phyloP scores from a whole-genome alignment of 2,888 invertebrate genomes.

The Pristionchus maxplancki region DNA sequence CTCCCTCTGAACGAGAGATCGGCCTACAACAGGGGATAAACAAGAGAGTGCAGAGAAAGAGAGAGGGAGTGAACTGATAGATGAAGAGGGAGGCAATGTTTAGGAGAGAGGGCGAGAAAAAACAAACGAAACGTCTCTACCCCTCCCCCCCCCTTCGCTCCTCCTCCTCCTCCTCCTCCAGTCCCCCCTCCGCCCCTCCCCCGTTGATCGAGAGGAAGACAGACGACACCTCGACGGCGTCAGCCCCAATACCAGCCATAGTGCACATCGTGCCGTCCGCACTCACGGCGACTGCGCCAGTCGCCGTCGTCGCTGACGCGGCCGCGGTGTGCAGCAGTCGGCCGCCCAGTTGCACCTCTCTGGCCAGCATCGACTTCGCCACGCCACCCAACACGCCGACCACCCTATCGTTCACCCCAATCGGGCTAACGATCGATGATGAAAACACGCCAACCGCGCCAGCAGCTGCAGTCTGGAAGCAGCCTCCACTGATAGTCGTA shows the following conservation, averaged over 20 bases:
- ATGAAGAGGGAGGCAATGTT: not conserved
- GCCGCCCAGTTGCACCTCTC: not conserved
- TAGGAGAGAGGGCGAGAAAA: conserved; percentile 36
- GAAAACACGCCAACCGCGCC: conserved; percentile 13
- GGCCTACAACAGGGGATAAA: not conserved
- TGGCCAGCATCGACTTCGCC: conserved; percentile 34
- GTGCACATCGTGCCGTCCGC: conserved; percentile 18
- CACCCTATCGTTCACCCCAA: not conserved
- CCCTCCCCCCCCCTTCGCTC: conserved; percentile 7
- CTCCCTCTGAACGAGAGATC: not conserved
- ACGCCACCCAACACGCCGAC: conserved; percentile 43
- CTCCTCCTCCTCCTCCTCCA: not conserved
- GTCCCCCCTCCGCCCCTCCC: not conserved
- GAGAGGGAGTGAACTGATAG: conserved; percentile 23
- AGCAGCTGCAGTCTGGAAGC: not conserved
- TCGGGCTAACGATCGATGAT: not conserved
- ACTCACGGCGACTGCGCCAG: conserved; percentile 3
- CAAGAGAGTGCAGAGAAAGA: conserved; percentile 35
- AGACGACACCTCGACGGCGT: conserved; percentile 18
- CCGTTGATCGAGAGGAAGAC: not conserved
- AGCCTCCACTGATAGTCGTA: conserved; percentile 40
- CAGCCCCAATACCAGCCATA: not conserved
- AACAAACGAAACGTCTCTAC: conserved; percentile 17
- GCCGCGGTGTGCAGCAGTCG: not conserved
- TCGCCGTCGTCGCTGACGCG: not conserved